phyloP scores from a whole-genome alignment of 2,797 vertebrate species.

The Heteromormyrus szaboi region DNA sequence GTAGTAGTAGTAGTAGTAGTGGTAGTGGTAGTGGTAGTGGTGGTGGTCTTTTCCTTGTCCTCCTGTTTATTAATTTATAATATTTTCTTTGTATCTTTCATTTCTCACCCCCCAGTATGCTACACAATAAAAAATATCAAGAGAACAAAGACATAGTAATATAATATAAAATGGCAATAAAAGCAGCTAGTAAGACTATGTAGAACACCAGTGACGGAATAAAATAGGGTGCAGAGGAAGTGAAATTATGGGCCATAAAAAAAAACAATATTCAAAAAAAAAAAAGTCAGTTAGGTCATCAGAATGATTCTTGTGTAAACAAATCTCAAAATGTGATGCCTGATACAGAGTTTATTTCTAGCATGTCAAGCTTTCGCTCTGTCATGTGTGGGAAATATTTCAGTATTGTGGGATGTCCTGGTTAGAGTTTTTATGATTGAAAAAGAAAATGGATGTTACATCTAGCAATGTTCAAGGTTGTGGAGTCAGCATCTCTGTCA shows the following conservation, averaged over 20 bases:
- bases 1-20: too few species aligned
- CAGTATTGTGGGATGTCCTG: background rate
- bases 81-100: background rate
- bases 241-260: background rate
- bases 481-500: background rate
- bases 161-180: background rate
- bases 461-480: background rate
- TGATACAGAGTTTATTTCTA: background rate
- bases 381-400: background rate
- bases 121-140: background rate
- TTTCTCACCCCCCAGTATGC: background rate
- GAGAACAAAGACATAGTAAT: background rate
- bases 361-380: background rate
- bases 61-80: background rate
- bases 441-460: background rate
- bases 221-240: background rate
- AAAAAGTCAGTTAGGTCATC: background rate
- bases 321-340: background rate
- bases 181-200: background rate
- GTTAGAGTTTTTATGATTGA: background rate
- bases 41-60: background rate
- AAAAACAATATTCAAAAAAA: background rate
- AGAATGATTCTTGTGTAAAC: background rate
- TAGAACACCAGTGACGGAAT: background rate
- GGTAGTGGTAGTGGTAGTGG: background rate